Percentiles rank a stretch among this genome's conserved stretches.
These are phyloP conservation scores for Propithecus deckenii DNA, from an alignment of 2,797 vertebrate species.

Conservation along the genomic window DNA sequence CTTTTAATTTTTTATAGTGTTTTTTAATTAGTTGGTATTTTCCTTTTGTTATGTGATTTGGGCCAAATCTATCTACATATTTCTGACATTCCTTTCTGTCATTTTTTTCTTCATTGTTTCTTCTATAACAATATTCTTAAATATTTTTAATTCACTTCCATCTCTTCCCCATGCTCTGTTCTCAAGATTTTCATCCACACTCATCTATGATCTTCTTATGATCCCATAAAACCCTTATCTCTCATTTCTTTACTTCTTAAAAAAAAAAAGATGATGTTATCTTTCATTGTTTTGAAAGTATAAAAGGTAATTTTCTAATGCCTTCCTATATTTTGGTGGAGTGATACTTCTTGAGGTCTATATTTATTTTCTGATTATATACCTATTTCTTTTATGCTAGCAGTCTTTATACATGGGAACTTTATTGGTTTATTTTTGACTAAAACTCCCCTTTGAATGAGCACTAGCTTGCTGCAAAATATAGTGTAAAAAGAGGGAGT, in stretches of 20 bases:
- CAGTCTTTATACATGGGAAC: neutral
- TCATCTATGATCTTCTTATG: neutral
- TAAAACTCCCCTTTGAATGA: neutral
- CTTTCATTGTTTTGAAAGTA: neutral
- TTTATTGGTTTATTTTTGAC: neutral
- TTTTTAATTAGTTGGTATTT: constrained; percentile 43
- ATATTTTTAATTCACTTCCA: neutral
- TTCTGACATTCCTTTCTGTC: constrained; percentile 21
- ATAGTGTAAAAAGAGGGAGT: neutral
- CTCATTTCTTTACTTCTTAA: neutral
- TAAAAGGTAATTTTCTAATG: neutral
- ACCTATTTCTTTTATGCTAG: neutral
- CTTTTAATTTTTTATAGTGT: neutral
- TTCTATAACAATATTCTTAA: neutral
- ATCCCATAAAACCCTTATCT: neutral
- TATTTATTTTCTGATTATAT: neutral
- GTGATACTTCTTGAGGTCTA: neutral
- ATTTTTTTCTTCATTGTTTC: neutral
- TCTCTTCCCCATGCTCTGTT: neutral
- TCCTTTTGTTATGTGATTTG: constrained; percentile 29
- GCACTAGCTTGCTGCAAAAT: neutral
- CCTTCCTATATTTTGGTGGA: neutral
- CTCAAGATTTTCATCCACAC: neutral
- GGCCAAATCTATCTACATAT: neutral
- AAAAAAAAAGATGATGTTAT: neutral